Base-by-base conservation (phyloP, 1,140 invertebrate genomes). In the Nautilus pompilius region DNA sequence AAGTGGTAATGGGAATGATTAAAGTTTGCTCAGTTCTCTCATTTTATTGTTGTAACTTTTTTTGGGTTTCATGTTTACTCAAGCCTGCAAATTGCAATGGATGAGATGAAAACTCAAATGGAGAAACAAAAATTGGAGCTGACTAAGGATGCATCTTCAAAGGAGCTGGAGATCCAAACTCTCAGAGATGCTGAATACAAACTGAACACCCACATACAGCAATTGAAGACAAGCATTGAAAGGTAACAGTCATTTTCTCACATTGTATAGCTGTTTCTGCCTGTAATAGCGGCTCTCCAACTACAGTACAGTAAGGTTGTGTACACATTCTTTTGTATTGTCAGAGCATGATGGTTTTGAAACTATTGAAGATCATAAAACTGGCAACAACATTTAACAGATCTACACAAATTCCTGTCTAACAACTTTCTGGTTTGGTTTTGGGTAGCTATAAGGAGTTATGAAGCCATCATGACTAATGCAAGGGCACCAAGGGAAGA, bases 211-310 rank as follows among this genome's bases (percentile, higher is more conserved):
- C 74, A 80, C 41, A 60, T 80, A 1, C 45, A 67, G 13, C 74
- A 76, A 57, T 73, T 69, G 45, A 80, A 78, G 63, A 68, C 76
- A 34, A 76, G 79, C 51, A 72, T 80, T 28, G 72, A 77, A 55
- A 78, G 77, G 76, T 78, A 26, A 46, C n/a, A 26, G n/a, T 28
- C 24, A 60, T 28, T 6, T 10, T 60, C 5, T 28, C n/a, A 4
- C 5, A 53, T 53, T 33, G 20, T 20, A 54, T 10, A 26, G 22
- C 32, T 33, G 34, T 55, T 17, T 3, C 26, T 17, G n/a, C 10
- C 15, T 48, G 15, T 45, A 15, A 17, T 5, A 48, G 15, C 29
- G n/a, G n/a, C n/a, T n/a, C n/a, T n/a, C n/a, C n/a, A n/a, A n/a
- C n/a, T n/a, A n/a, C n/a, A n/a, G n/a, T n/a, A n/a, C n/a, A n/a